Percentiles rank a stretch among this genome's conserved stretches.
Evolutionary conservation across 2,888 invertebrate species (phyloP).

Genomic region (Cheilosia scutellata): DNA sequence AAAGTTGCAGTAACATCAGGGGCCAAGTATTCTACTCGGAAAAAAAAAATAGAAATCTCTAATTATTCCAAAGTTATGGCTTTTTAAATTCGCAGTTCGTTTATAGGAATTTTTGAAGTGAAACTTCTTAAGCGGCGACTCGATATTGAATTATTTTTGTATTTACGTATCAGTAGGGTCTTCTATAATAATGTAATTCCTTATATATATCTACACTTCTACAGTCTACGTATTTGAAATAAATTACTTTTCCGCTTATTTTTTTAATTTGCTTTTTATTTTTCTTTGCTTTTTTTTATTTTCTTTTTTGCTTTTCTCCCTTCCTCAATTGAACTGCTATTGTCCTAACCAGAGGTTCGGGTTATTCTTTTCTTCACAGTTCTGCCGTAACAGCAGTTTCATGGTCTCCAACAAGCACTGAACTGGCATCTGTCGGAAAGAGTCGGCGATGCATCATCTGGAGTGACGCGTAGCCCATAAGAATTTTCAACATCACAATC

Average conservation of each 20-base stretch:
- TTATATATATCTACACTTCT: too few relatives aligned
- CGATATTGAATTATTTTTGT: too few relatives aligned
- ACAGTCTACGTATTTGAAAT: neutral
- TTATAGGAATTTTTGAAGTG: too few relatives aligned
- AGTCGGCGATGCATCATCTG: conserved; percentile 92
- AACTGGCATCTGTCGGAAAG: conserved; percentile 93
- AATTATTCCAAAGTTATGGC: too few relatives aligned
- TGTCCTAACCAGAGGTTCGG: conserved; percentile 67
- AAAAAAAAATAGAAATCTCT: too few relatives aligned
- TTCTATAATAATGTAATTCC: too few relatives aligned
- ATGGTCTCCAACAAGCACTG: conserved; percentile 94
- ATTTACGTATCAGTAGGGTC: too few relatives aligned
- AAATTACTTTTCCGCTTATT: conserved; percentile 34
- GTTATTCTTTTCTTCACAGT: conserved; percentile 86
- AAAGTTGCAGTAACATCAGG: too few relatives aligned
- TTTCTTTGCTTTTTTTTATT: conserved; percentile 49
- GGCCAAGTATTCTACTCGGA: too few relatives aligned
- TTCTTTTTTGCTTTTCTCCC: conserved; percentile 47
- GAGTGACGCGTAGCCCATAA: conserved; percentile 86
- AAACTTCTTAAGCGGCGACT: too few relatives aligned
- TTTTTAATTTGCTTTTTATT: conserved; percentile 28
- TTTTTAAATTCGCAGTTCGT: too few relatives aligned
- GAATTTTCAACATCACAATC: conserved; percentile 43
- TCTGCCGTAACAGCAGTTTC: conserved; percentile 93
- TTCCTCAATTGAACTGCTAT: conserved; percentile 43